Evolutionary conservation across 2,888 invertebrate genomes (phyloP).

Genomic region (Polia nebulosa): DNA sequence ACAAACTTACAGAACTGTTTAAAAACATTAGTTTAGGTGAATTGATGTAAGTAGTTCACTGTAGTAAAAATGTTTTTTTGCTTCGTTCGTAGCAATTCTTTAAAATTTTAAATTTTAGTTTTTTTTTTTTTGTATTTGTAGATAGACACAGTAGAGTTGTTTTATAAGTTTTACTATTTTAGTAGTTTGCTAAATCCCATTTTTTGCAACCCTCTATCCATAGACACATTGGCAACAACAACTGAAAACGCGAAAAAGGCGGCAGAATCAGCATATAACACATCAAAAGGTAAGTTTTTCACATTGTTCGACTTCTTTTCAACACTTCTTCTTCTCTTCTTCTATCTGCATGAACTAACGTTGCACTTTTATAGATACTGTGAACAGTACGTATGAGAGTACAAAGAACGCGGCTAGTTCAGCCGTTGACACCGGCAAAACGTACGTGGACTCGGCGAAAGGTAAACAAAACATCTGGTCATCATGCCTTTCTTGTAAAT

Average conservation of each 20-base stretch:
- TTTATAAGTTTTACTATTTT: constrained; percentile 16
- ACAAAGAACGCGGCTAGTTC: constrained; percentile 71
- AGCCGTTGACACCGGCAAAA: constrained; percentile 74
- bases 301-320: background rate
- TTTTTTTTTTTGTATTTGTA: constrained; percentile 4
- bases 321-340: constrained; percentile 31
- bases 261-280: constrained; percentile 85
- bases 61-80: background rate
- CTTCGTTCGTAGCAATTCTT: constrained; percentile 1
- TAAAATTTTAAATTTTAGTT: background rate
- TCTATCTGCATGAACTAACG: constrained; percentile 57
- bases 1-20: background rate
- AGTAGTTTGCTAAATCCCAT: constrained; percentile 27
- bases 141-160: background rate
- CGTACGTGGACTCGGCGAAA: constrained; percentile 73
- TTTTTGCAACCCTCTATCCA: constrained; percentile 51
- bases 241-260: constrained; percentile 87
- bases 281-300: constrained; percentile 82
- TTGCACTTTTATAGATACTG: constrained; percentile 72
- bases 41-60: background rate
- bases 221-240: constrained; percentile 86
- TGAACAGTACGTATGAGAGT: constrained; percentile 70
- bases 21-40: background rate
- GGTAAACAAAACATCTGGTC: constrained; percentile 71
- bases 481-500: constrained; percentile 47